These are phyloP conservation scores for Tethya wilhelma DNA, from an alignment of 37 sponge, comb jelly and placozoan genomes.

Conservation along the genomic window DNA sequence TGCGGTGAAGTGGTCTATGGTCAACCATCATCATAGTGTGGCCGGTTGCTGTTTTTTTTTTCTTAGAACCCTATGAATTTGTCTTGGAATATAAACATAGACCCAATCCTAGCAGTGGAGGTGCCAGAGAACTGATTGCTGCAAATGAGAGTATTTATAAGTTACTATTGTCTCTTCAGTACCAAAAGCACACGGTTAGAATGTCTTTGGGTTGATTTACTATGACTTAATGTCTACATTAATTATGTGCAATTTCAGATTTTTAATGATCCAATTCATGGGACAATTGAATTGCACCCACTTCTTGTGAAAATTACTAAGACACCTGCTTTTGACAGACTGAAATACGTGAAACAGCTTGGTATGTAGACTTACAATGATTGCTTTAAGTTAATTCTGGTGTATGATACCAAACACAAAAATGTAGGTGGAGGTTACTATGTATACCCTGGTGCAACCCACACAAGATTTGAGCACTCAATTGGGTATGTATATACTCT, in stretches of 20 bases:
- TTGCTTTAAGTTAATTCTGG: background rate
- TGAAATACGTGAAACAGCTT: slow-evolving; percentile 35
- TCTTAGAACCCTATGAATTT: too few species aligned
- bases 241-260: background rate
- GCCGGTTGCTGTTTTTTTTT: too few species aligned
- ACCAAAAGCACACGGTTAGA: too few species aligned
- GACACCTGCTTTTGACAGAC: slow-evolving; percentile 29
- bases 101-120: too few species aligned
- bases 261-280: slow-evolving; percentile 10
- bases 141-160: too few species aligned
- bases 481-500: slow-evolving; percentile 67
- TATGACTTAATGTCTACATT: too few species aligned
- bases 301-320: slow-evolving; percentile 14
- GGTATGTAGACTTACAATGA: background rate
- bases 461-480: slow-evolving; percentile 68
- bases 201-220: too few species aligned
- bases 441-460: slow-evolving; percentile 61
- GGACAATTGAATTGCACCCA: slow-evolving; percentile 12
- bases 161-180: too few species aligned
- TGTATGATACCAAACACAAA: background rate
- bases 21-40: too few species aligned
- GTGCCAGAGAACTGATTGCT: too few species aligned
- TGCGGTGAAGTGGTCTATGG: too few species aligned
- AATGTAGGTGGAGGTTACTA: slow-evolving; percentile 3
- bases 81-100: too few species aligned